A percentile compares a stretch with the other conserved stretches of the same genome.
phyloP scores from a whole-genome alignment of 2,113 vertebrate species.

The Ariopsis seemanni region DNA sequence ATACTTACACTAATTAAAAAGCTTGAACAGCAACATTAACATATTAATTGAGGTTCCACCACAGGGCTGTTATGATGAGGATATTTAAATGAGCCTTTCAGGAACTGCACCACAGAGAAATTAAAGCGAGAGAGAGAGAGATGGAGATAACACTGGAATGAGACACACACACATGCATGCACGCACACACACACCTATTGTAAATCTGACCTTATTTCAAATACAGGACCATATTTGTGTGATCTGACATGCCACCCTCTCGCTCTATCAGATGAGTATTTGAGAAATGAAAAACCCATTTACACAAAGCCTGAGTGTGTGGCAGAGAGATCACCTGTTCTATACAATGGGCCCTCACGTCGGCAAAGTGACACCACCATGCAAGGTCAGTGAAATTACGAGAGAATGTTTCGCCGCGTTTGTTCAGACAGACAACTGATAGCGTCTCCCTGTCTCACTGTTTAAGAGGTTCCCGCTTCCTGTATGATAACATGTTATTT shows the following conservation, averaged over 20 bases:
- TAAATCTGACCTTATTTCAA: slow-evolving; percentile 58
- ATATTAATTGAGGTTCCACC: slow-evolving; percentile 67
- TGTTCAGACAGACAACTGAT: slow-evolving; percentile 67
- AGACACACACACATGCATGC: slow-evolving; percentile 21
- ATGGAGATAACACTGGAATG: slow-evolving; percentile 37
- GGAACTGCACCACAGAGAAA: slow-evolving; percentile 45
- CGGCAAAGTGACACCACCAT: slow-evolving; percentile 66
- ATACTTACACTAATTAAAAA: slow-evolving; percentile 63
- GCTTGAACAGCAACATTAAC: slow-evolving; percentile 63
- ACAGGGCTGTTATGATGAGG: slow-evolving; percentile 53
- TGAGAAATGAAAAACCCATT: slow-evolving; percentile 76
- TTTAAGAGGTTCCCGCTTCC: slow-evolving; percentile 68
- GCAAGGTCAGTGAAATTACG: slow-evolving; percentile 71
- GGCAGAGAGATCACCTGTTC: slow-evolving; percentile 62
- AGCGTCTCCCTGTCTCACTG: slow-evolving; percentile 64
- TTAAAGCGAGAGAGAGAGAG: slow-evolving; percentile 51
- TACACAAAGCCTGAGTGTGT: slow-evolving; percentile 64
- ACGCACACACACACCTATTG: slow-evolving; percentile 39
- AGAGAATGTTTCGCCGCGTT: slow-evolving; percentile 70
- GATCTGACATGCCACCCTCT: slow-evolving; percentile 69
- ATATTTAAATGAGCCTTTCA: slow-evolving; percentile 56
- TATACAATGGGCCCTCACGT: slow-evolving; percentile 65
- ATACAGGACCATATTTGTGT: slow-evolving; percentile 57
- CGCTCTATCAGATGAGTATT: slow-evolving; percentile 72
- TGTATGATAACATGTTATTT: slow-evolving; percentile 65